phyloP scores from a whole-genome alignment of 2,888 invertebrate genomes.

The Julus scandinavius region DNA sequence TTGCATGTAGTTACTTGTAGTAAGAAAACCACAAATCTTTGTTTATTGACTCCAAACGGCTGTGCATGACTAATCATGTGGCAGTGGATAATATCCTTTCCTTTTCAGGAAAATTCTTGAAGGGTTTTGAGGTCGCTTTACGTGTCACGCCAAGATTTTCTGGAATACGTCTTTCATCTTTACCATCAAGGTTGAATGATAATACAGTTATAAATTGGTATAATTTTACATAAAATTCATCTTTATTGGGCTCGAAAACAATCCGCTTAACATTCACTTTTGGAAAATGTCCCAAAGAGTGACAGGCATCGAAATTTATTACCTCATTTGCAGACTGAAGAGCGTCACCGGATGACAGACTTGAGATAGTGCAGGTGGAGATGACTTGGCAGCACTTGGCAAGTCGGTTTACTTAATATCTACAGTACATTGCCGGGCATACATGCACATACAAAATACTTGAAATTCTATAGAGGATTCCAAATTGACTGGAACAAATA shows the following conservation, averaged over 20 bases:
- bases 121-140: no score
- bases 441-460: not conserved
- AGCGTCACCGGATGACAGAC: slow-evolving; percentile 27
- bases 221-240: not conserved
- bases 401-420: not conserved
- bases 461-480: not conserved
- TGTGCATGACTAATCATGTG: no score
- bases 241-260: not conserved
- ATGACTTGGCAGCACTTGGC: not conserved
- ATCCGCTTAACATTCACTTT: not conserved
- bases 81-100: no score
- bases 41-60: no score
- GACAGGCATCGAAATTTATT: not conserved
- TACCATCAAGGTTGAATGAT: not conserved
- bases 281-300: slow-evolving; percentile 20
- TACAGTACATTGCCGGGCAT: not conserved
- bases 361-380: slow-evolving; percentile 27
- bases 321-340: not conserved
- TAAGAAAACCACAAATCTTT: no score
- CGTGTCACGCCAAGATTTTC: not conserved
- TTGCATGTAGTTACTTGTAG: no score
- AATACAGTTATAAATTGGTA: not conserved
- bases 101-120: no score
- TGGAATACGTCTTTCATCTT: not conserved
- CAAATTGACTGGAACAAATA: not conserved